phyloP scores from a whole-genome alignment of 2,797 vertebrate genomes.

The Sebastiscus albofasciatus region DNA sequence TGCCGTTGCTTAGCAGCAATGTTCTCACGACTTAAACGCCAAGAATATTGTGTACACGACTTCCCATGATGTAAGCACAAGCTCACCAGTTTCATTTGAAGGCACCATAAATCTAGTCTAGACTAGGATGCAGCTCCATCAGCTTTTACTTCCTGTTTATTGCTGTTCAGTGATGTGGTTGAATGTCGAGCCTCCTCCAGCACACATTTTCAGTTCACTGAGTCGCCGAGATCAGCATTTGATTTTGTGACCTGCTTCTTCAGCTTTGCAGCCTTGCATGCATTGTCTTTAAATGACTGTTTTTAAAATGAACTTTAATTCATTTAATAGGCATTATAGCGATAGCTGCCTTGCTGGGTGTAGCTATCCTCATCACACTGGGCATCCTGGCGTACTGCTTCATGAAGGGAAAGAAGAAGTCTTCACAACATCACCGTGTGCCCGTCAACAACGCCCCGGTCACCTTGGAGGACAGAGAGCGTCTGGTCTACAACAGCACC shows the following conservation, averaged over 20 bases:
- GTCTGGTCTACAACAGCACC: slow-evolving; percentile 90
- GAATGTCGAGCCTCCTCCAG: neutral
- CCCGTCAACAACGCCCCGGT: slow-evolving; percentile 80
- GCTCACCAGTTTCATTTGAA: too few species aligned
- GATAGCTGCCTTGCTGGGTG: slow-evolving; percentile 81
- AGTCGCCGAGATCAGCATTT: slow-evolving; percentile 23
- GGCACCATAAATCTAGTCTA: neutral
- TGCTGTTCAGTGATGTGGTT: neutral
- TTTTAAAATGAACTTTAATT: neutral
- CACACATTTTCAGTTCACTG: slow-evolving; percentile 1
- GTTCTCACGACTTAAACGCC: too few species aligned
- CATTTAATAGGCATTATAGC: slow-evolving; percentile 66
- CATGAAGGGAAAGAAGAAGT: slow-evolving; percentile 82
- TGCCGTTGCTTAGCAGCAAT: too few species aligned
- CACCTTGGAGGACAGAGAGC: slow-evolving; percentile 87
- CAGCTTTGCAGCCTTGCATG: neutral
- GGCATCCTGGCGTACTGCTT: slow-evolving; percentile 86
- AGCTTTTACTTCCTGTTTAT: neutral
- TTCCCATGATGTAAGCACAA: too few species aligned
- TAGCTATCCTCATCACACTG: slow-evolving; percentile 85
- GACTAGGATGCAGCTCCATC: neutral
- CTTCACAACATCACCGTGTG: slow-evolving; percentile 71
- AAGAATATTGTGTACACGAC: too few species aligned
- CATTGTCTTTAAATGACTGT: neutral
- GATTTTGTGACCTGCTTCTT: neutral